Evolutionary conservation across 1,140 invertebrate species (phyloP).

Genomic region (Lepidurus packardi): DNA sequence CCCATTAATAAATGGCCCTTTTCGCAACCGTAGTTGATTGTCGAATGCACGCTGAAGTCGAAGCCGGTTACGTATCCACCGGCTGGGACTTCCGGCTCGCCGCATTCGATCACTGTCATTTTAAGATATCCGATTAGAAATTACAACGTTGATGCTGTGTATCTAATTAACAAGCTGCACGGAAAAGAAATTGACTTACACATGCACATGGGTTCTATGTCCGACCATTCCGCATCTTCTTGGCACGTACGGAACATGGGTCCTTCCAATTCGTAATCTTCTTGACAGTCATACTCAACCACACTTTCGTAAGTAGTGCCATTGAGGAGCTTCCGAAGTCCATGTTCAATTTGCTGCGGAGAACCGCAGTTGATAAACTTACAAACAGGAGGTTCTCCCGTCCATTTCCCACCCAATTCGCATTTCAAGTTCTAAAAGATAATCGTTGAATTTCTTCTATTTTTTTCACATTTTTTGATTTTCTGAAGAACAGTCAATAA

Average conservation of each 20-base stretch:
- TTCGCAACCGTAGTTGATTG: constrained; percentile 81
- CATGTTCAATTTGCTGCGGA: constrained; percentile 69
- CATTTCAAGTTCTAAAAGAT: constrained; percentile 62
- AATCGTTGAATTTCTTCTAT: no score
- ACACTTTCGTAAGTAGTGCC: constrained; percentile 63
- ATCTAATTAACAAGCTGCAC: background rate
- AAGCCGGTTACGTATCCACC: constrained; percentile 78
- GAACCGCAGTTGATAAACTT: constrained; percentile 81
- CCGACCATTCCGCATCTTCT: constrained; percentile 78
- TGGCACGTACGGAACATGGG: constrained; percentile 62
- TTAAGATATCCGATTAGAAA: constrained; percentile 28
- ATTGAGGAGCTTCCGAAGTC: constrained; percentile 63
- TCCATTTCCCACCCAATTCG: constrained; percentile 73
- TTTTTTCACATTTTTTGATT: constrained; percentile 26
- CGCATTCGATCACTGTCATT: constrained; percentile 72
- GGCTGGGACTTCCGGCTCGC: constrained; percentile 74
- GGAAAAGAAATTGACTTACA: constrained; percentile 51
- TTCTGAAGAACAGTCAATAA: constrained; percentile 25
- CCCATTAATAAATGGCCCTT: constrained; percentile 70
- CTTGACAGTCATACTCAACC: constrained; percentile 68
- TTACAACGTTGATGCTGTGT: constrained; percentile 8
- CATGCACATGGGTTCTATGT: constrained; percentile 73
- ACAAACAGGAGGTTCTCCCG: constrained; percentile 68
- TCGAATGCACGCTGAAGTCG: constrained; percentile 77
- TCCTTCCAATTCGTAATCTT: constrained; percentile 74